phyloP scores from a whole-genome alignment of 2,797 vertebrate species.

The Anguilla obscura region DNA sequence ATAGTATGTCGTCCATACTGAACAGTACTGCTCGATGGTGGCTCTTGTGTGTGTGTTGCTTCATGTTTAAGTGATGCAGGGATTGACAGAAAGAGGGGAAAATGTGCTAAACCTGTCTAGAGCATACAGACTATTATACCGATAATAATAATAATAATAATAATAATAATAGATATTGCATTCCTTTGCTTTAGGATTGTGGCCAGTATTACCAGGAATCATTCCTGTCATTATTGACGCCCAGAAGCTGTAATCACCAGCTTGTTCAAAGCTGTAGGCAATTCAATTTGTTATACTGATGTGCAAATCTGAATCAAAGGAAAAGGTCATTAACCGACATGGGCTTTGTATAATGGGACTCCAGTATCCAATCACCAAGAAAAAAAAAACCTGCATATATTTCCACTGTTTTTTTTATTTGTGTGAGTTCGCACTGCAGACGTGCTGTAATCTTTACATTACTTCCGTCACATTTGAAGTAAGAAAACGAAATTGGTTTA shows the following conservation, averaged over 20 bases:
- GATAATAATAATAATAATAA: background rate
- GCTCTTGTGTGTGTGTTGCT: no score
- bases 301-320: background rate
- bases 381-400: background rate
- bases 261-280: background rate
- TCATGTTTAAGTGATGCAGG: no score
- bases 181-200: background rate
- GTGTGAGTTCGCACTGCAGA: no score
- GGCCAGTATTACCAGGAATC: background rate
- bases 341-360: background rate
- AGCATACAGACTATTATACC: background rate
- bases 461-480: no score
- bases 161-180: background rate
- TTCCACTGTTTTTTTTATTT: no score
- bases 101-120: background rate
- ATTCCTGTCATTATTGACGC: background rate
- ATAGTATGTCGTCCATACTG: no score
- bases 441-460: no score
- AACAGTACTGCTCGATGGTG: no score
- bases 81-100: no score
- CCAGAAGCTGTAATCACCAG: background rate
- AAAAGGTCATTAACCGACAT: background rate
- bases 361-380: background rate
- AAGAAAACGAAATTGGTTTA: no score
- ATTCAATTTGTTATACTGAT: background rate